Percentiles rank a stretch among this genome's conserved stretches.
Conservation (phyloP, 2,888 invertebrate genomes). For the Limnephilus auricula region DNA sequence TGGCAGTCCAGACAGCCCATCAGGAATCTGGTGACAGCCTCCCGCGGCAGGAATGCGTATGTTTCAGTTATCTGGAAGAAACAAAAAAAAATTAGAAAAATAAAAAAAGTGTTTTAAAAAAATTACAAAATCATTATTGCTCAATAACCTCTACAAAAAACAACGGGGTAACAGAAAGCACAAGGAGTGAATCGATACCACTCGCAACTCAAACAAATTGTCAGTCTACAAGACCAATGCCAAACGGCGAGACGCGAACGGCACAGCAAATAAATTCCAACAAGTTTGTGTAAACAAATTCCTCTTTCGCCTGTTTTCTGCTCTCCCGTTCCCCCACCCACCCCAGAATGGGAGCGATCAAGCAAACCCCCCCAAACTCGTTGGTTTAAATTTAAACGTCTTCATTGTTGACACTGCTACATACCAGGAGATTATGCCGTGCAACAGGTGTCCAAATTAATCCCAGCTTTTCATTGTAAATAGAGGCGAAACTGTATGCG, state of each 20-base stretch:
- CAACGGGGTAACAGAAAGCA: background rate
- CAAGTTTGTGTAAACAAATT: constrained; percentile 50
- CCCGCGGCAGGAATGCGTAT: constrained; percentile 96
- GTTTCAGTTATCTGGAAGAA: constrained; percentile 94
- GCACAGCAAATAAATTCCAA: constrained; percentile 39
- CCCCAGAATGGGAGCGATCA: constrained; percentile 5
- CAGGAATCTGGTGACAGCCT: constrained; percentile 96
- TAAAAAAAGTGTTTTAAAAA: too few species aligned
- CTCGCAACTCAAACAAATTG: constrained; percentile 4
- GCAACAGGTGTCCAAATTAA: constrained; percentile 60
- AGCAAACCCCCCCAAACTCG: constrained; percentile 29
- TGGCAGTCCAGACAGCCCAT: constrained; percentile 96
- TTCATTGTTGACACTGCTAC: constrained; percentile 54
- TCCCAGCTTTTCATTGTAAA: constrained; percentile 51
- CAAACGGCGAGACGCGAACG: constrained; percentile 17
- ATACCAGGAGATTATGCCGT: constrained; percentile 51
- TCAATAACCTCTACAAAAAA: background rate
- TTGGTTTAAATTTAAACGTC: constrained; percentile 64
- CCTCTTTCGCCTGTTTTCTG: constrained; percentile 46
- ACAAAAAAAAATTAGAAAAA: too few species aligned
- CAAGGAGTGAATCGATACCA: background rate
- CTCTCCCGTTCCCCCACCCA: constrained; percentile 32
- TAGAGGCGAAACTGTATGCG: constrained; percentile 30
- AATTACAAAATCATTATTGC: background rate
- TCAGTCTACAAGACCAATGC: constrained; percentile 31